Conservation (phyloP, 2,113 vertebrate species). For the Theristicus caerulescens region DNA sequence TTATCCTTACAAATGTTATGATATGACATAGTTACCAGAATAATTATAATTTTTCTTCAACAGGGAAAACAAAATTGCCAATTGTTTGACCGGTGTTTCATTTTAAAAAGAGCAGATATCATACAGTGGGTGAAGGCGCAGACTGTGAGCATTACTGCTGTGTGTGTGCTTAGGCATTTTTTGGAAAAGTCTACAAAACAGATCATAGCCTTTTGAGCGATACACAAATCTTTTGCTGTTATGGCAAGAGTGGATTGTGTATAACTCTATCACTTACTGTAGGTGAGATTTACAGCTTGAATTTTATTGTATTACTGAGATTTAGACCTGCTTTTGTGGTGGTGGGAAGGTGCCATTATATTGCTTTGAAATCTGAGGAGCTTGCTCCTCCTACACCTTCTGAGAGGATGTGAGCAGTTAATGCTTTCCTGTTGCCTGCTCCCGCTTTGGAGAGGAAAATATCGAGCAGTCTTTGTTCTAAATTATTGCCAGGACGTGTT, state of each 20-base stretch:
- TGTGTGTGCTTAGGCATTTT: background rate
- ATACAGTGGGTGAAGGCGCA: accelerated
- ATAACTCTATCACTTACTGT: background rate
- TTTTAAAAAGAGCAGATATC: background rate
- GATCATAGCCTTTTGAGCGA: background rate
- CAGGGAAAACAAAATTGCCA: background rate
- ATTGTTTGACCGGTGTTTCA: background rate
- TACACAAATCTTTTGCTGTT: background rate
- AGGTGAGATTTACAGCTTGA: background rate
- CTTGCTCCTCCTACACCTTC: background rate
- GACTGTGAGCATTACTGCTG: background rate
- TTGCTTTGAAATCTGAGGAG: background rate
- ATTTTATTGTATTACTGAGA: background rate
- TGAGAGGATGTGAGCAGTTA: background rate
- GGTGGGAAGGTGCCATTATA: background rate
- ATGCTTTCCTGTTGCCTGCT: background rate
- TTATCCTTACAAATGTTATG: background rate
- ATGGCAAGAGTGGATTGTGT: background rate
- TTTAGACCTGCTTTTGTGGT: background rate
- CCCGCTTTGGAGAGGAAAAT: background rate
- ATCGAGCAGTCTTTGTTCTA: background rate
- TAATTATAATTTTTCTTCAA: background rate
- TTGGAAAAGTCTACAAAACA: background rate
- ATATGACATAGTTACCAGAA: too few relatives aligned
- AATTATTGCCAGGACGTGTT: background rate